Conservation (phyloP, 2,888 invertebrate genomes). For the Netelia fuscicornis region DNA sequence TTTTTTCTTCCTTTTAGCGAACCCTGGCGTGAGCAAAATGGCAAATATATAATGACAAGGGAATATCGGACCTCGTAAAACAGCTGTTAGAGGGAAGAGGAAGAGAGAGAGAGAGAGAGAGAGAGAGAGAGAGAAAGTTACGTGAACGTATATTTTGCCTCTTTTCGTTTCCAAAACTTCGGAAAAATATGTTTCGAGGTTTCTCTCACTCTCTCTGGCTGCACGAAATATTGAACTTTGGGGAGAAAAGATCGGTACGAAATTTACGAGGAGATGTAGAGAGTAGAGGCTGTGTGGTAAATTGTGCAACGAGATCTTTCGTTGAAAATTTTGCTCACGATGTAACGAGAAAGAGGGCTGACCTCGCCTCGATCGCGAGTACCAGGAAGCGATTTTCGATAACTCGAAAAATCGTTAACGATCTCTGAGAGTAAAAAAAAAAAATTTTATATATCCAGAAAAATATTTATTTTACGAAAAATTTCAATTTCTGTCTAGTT, state of each 20-base stretch:
- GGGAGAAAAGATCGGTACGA: background rate
- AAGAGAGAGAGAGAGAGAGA: background rate
- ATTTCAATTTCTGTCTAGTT: background rate
- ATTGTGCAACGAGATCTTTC: conserved; percentile 23
- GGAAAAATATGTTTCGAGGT: conserved; percentile 21
- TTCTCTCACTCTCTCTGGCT: background rate
- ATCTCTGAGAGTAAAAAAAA: conserved; percentile 40
- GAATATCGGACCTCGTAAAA: conserved; percentile 61
- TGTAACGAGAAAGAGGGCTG: background rate
- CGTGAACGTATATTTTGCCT: conserved; percentile 42
- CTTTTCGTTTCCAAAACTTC: conserved; percentile 28
- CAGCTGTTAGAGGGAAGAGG: conserved; percentile 23
- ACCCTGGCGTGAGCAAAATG: conserved; percentile 29
- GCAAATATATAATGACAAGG: conserved; percentile 50
- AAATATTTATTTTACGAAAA: too few relatives aligned
- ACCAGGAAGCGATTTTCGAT: too few relatives aligned
- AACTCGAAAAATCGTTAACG: conserved; percentile 40
- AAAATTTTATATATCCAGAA: background rate
- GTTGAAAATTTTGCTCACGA: background rate
- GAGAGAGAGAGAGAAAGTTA: conserved; percentile 9
- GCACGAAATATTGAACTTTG: conserved; percentile 29
- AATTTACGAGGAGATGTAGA: background rate
- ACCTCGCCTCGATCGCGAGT: too few relatives aligned
- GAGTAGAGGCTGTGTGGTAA: background rate
- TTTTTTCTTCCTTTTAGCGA: background rate